Evolutionary conservation across 1,140 invertebrate species (phyloP).

Genomic region (Drosophila sucinea): DNA sequence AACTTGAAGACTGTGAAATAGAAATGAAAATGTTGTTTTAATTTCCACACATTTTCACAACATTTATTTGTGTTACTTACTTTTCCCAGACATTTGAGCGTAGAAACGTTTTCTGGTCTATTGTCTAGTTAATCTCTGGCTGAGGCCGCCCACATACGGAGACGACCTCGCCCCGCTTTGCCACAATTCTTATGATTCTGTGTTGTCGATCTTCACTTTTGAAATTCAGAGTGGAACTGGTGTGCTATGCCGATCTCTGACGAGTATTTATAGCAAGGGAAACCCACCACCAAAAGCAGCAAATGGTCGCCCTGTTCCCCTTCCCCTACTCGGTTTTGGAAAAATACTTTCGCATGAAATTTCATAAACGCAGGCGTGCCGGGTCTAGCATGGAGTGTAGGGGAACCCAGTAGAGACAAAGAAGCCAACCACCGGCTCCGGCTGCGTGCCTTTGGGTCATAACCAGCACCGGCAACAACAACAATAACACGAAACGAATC

Average conservation of each 20-base stretch:
- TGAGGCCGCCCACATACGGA: not conserved
- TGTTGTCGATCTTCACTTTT: constrained; percentile 40
- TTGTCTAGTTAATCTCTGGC: not conserved
- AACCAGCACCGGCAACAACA: constrained; percentile 18
- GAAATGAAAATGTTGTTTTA: not conserved
- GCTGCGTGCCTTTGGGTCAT: constrained; percentile 67
- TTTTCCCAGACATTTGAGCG: not conserved
- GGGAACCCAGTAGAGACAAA: not conserved
- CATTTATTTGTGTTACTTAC: not conserved
- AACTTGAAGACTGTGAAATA: not conserved
- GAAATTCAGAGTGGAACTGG: constrained; percentile 50
- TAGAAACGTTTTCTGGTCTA: not conserved
- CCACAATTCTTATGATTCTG: constrained; percentile 31
- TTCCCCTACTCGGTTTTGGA: constrained; percentile 2
- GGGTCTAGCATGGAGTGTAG: constrained; percentile 14
- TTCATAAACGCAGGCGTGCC: constrained; percentile 71
- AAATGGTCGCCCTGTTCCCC: not conserved
- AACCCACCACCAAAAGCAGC: constrained; percentile 61
- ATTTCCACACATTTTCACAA: not conserved
- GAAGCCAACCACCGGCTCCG: constrained; percentile 38
- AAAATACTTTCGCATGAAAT: constrained; percentile 75
- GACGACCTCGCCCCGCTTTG: constrained; percentile 49
- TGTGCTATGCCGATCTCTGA: constrained; percentile 40
- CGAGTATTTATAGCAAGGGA: constrained; percentile 64
- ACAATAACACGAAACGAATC: constrained; percentile 35